Evolutionary conservation across 1,140 invertebrate genomes (phyloP).

Genomic region (Cyclargus thomasi): DNA sequence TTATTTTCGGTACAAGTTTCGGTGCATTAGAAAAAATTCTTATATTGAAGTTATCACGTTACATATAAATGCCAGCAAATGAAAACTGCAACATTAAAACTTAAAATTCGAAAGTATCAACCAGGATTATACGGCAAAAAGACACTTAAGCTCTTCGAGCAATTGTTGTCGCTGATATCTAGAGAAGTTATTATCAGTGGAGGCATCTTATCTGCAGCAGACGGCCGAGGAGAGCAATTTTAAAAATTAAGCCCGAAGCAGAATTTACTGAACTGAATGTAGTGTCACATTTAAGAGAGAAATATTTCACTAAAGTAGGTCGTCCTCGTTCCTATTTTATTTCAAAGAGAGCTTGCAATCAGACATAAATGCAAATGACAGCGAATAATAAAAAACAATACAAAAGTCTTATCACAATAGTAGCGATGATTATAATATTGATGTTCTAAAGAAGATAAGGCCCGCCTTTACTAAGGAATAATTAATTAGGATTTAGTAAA

Average conservation of each 20-base stretch:
- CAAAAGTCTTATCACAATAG: not conserved
- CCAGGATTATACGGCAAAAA: too few relatives aligned
- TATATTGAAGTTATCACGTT: too few relatives aligned
- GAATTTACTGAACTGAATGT: conserved; percentile 7
- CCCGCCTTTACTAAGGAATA: too few relatives aligned
- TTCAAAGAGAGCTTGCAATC: not conserved
- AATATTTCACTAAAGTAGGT: conserved; percentile 5
- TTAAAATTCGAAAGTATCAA: too few relatives aligned
- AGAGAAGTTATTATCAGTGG: conserved; percentile 1
- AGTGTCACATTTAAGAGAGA: conserved; percentile 2
- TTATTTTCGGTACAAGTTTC: too few relatives aligned
- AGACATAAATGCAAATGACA: not conserved
- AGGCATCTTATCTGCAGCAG: conserved; percentile 6
- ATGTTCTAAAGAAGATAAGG: too few relatives aligned
- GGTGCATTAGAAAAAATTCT: too few relatives aligned
- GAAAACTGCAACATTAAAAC: too few relatives aligned
- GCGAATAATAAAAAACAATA: not conserved
- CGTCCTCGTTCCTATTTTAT: conserved; percentile 5
- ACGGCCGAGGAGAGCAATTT: not conserved
- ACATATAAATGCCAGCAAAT: too few relatives aligned
- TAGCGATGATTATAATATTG: not conserved
- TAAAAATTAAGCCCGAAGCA: conserved; percentile 5
- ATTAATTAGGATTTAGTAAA: not conserved
- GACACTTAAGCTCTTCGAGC: not conserved
- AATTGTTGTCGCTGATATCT: not conserved